These are phyloP conservation scores for Rhineura floridana DNA, from an alignment of 2,113 vertebrate species.

Conservation along the genomic window DNA sequence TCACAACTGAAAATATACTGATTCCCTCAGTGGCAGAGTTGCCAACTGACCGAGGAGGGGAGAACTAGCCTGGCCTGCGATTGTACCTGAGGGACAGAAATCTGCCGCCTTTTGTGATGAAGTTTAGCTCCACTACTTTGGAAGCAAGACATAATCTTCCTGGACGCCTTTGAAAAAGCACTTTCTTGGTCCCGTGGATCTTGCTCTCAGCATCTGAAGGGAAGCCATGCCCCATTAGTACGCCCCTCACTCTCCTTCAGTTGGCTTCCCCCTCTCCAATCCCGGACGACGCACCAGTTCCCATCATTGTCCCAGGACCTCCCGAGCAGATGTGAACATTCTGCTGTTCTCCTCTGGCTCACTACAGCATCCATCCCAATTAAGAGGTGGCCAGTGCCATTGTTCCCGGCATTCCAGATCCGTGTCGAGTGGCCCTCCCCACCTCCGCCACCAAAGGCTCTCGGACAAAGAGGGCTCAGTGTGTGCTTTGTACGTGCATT, in stretches of 20 bases:
- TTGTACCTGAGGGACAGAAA: background rate
- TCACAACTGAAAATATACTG: no score
- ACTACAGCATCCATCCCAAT: conserved; percentile 41
- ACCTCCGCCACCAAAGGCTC: background rate
- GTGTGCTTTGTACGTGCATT: background rate
- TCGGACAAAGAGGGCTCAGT: conserved; percentile 40
- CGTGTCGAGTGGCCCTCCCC: conserved; percentile 33
- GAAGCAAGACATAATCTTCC: background rate
- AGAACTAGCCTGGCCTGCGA: no score
- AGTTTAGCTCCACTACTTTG: background rate
- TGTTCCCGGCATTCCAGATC: conserved; percentile 42
- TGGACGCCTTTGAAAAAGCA: background rate
- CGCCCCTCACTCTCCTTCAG: background rate
- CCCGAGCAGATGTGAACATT: conserved; percentile 27
- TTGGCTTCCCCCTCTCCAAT: background rate
- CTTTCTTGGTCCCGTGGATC: background rate
- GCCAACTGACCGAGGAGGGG: no score
- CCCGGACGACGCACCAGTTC: conserved; percentile 16
- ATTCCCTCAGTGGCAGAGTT: no score
- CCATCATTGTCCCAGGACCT: conserved; percentile 26
- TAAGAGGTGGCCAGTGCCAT: conserved; percentile 26
- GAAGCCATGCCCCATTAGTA: conserved; percentile 36
- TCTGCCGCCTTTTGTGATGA: no score
- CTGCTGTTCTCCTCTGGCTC: background rate
- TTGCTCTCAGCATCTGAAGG: background rate